phyloP scores from a whole-genome alignment of 1,140 invertebrate species.

The Catajapyx aquilonaris region DNA sequence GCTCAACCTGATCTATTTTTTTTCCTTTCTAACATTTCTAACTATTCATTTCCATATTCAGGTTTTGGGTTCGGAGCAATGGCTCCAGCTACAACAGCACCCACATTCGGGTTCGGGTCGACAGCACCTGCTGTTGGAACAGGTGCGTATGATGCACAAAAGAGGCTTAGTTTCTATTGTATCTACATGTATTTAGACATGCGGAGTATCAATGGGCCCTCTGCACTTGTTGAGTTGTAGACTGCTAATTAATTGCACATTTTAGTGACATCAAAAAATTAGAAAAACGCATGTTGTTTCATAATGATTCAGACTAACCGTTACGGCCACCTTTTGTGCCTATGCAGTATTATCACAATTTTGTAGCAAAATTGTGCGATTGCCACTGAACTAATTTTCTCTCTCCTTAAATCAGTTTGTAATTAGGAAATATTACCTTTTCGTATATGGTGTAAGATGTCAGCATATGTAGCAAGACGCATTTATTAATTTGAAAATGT shows the following conservation, averaged over 20 bases:
- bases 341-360: too few species aligned
- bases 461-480: conserved; percentile 9
- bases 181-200: conserved; percentile 11
- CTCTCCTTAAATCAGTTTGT: conserved; percentile 16
- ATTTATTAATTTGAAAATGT: conserved; percentile 10
- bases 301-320: conserved; percentile 17
- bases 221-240: conserved; percentile 28
- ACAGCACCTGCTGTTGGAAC: conserved; percentile 4
- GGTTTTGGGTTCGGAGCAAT: too few species aligned
- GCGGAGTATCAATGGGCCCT: conserved; percentile 17
- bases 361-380: conserved; percentile 20
- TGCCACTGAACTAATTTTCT: conserved; percentile 9
- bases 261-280: too few species aligned
- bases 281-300: conserved; percentile 22
- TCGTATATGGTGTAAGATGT: conserved; percentile 14
- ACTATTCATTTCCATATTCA: too few species aligned
- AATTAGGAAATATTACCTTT: conserved; percentile 15
- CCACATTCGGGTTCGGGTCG: conserved; percentile 12
- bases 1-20: too few species aligned
- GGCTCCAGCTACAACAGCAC: conserved; percentile 16
- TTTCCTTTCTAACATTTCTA: too few species aligned
- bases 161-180: conserved; percentile 22
- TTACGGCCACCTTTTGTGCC: too few species aligned
- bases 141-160: conserved; percentile 9
- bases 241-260: too few species aligned